Evolutionary conservation across 2,113 vertebrate species (phyloP).

Genomic region (Macrotis lagotis): DNA sequence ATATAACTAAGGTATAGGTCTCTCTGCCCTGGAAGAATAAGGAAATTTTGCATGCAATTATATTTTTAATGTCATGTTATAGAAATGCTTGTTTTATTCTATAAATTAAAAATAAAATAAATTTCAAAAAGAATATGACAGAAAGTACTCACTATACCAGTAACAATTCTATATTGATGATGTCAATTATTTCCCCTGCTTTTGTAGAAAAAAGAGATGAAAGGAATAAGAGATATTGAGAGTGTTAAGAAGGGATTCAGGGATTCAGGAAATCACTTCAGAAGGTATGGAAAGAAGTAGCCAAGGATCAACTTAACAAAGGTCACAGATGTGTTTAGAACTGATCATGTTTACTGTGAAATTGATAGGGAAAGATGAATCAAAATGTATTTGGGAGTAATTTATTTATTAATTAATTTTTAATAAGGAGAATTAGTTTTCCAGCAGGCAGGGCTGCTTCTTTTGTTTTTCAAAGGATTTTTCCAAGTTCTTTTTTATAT

Average conservation of each 20-base stretch:
- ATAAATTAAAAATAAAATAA: background rate
- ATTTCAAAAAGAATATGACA: background rate
- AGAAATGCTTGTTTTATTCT: background rate
- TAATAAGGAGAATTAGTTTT: background rate
- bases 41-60: background rate
- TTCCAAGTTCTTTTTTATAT: background rate
- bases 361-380: background rate
- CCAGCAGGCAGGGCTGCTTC: background rate
- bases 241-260: background rate
- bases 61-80: background rate
- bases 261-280: background rate
- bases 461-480: background rate
- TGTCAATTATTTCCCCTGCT: background rate
- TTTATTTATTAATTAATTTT: background rate
- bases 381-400: background rate
- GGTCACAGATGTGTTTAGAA: background rate
- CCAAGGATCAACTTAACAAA: background rate
- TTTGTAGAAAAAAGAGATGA: background rate
- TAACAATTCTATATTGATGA: background rate
- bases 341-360: background rate
- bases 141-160: background rate
- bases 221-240: background rate
- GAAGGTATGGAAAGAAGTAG: background rate
- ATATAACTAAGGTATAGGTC: background rate
- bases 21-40: background rate